These are phyloP conservation scores for Lycia hirtaria DNA, from an alignment of 2,888 invertebrate genomes.

Conservation along the genomic window DNA sequence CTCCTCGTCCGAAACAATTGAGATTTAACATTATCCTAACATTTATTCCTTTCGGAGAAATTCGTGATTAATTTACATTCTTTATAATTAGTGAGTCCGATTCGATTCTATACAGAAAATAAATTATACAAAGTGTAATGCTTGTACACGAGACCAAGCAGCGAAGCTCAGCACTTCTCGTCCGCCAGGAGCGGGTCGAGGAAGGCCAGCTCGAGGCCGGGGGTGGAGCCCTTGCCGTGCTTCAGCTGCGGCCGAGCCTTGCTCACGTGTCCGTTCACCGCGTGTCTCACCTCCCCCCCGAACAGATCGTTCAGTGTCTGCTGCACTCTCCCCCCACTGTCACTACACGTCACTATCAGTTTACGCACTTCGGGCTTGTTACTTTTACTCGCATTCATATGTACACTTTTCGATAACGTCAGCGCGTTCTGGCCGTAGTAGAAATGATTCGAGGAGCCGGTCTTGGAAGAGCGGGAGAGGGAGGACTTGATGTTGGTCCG, in stretches of 20 bases:
- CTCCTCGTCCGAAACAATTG: slow-evolving; percentile 68
- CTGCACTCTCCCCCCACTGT: slow-evolving; percentile 54
- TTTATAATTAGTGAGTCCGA: slow-evolving; percentile 61
- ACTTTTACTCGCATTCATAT: slow-evolving; percentile 74
- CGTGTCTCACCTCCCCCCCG: slow-evolving; percentile 58
- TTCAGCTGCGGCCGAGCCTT: slow-evolving; percentile 48
- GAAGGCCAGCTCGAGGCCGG: slow-evolving; percentile 74
- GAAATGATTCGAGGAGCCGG: slow-evolving; percentile 65
- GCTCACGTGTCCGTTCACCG: slow-evolving; percentile 67
- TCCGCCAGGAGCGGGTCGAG: slow-evolving; percentile 80
- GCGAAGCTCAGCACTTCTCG: slow-evolving; percentile 76
- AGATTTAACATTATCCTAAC: slow-evolving; percentile 76
- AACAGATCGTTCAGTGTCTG: slow-evolving; percentile 71
- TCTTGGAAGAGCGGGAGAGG: slow-evolving; percentile 70
- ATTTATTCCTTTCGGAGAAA: slow-evolving; percentile 67
- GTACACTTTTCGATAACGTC: slow-evolving; percentile 75
- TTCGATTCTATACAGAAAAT: slow-evolving; percentile 77
- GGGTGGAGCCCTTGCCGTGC: slow-evolving; percentile 60
- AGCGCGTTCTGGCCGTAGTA: slow-evolving; percentile 69
- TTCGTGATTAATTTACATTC: slow-evolving; percentile 74
- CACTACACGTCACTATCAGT: slow-evolving; percentile 79
- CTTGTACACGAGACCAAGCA: slow-evolving; percentile 68
- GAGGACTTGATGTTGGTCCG: slow-evolving; percentile 80
- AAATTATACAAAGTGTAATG: slow-evolving; percentile 79
- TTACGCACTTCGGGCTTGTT: slow-evolving; percentile 80